Percentiles rank a stretch among this genome's conserved stretches.
Evolutionary conservation across 1,140 invertebrate species (phyloP).

Genomic region (Cherax quadricarinatus): DNA sequence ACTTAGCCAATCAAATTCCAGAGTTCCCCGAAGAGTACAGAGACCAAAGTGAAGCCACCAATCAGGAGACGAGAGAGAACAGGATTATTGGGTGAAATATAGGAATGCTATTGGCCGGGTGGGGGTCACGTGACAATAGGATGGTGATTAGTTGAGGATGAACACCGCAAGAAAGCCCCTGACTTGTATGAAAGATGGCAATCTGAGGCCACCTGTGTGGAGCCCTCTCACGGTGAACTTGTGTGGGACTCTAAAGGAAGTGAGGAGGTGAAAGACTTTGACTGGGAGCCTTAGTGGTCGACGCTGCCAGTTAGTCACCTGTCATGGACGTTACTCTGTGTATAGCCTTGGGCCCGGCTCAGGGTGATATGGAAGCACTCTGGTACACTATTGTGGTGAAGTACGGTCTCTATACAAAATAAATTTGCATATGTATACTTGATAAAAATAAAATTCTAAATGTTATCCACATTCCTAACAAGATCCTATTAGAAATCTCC

Average conservation of each 20-base stretch:
- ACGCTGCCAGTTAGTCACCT: conserved; percentile 70
- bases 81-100: conserved; percentile 42
- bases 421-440: conserved; percentile 72
- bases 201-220: conserved; percentile 46
- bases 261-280: conserved; percentile 62
- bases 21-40: conserved; percentile 61
- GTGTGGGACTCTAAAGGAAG: neutral
- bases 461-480: conserved; percentile 70
- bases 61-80: conserved; percentile 65
- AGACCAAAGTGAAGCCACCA: conserved; percentile 68
- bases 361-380: conserved; percentile 72
- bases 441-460: conserved; percentile 73
- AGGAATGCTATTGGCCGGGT: conserved; percentile 63
- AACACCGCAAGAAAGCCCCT: conserved; percentile 25
- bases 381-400: conserved; percentile 71
- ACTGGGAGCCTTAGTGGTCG: conserved; percentile 66
- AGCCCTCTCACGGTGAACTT: conserved; percentile 29
- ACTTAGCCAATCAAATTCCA: conserved; percentile 66
- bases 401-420: conserved; percentile 71
- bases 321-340: conserved; percentile 68
- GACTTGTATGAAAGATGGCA: conserved; percentile 42
- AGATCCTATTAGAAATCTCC: conserved; percentile 72
- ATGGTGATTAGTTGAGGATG: neutral
- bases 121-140: conserved; percentile 7
- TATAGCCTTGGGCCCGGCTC: conserved; percentile 66